Evolutionary conservation across 2,888 invertebrate genomes (phyloP), one percentile per base, ranked within the genome.

Genomic region (Apodemia hepburni): DNA sequence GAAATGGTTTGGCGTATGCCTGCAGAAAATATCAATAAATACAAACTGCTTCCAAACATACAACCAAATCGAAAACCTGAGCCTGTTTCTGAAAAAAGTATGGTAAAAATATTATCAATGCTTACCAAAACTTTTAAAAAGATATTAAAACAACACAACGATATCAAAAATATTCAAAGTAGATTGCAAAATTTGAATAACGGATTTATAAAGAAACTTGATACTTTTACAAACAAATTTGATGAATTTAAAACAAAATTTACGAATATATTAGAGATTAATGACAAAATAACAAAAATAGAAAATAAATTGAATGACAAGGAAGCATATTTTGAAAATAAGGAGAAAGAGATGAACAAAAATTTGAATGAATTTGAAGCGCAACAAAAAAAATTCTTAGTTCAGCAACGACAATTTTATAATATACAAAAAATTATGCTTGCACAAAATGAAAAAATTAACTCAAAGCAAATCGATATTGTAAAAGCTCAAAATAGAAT

Each of bases 81-180:
- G 64, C 70, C 77, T 2, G 74, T 87, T 0, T 79, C 81, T 17
- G 88, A 90, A 72, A 80, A 76, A 74, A 86, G 85, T 8, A 68
- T 91, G 1, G 72, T 88, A 0, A 90, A 87, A 75, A 80, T 91
- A 0, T 72, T 91, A 1, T 74, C 87, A 0, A 84, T 87, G 79
- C 67, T 91, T 2, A 84, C 89, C 0, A 87, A 82, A 66, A 85
- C 87, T 0, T 89, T 89, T 49, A 89, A 87, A 64, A 90, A 84
- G 62, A 82, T 88, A 9, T 86, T 83, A 77, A 86, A 77, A 63
- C 88, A 91, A 62, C 87, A 89, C 22, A 75, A 69, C 0, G 83
- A 85, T 64, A 85, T 91, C 0, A 87, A 84, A 71, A 68, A 71
- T 2, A 84, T 87, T 38, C 81, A 87, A 12, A 72, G 69, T 11